phyloP scores from a whole-genome alignment of 2,888 invertebrate genomes.

The Tineola bisselliella region DNA sequence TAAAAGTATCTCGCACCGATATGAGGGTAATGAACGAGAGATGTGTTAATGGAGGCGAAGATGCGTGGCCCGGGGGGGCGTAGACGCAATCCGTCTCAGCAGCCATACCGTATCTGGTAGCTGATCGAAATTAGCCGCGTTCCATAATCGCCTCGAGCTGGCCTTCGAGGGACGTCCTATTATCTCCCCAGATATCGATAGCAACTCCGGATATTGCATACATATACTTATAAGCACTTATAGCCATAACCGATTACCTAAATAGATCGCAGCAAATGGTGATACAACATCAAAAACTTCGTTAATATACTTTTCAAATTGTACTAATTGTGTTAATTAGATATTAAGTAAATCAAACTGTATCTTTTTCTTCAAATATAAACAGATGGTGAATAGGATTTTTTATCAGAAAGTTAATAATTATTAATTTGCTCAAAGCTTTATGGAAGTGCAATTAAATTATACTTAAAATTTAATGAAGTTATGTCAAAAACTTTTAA shows the following conservation, averaged over 20 bases:
- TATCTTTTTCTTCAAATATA: slow-evolving; percentile 9
- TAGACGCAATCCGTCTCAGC: slow-evolving; percentile 14
- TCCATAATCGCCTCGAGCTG: slow-evolving; percentile 10
- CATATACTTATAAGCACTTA: slow-evolving; percentile 12
- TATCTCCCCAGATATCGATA: slow-evolving; percentile 12
- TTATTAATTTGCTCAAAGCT: too few species aligned
- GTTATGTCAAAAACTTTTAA: too few species aligned
- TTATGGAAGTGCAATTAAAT: too few species aligned
- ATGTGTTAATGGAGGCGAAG: slow-evolving; percentile 13
- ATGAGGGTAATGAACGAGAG: slow-evolving; percentile 11
- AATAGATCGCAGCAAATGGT: not conserved
- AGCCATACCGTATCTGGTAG: slow-evolving; percentile 12
- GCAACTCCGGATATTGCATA: slow-evolving; percentile 11
- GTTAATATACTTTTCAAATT: not conserved
- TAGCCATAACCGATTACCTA: slow-evolving; percentile 1
- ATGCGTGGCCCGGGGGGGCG: slow-evolving; percentile 5
- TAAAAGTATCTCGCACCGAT: not conserved
- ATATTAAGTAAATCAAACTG: not conserved
- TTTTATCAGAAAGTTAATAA: too few species aligned
- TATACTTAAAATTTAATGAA: not conserved
- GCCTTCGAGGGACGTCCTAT: slow-evolving; percentile 10
- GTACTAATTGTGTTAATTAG: not conserved
- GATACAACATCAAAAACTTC: not conserved
- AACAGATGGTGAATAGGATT: not conserved
- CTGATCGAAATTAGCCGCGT: slow-evolving; percentile 14